phyloP scores from a whole-genome alignment of 2,113 vertebrate species.

The Poeciliopsis prolifica region DNA sequence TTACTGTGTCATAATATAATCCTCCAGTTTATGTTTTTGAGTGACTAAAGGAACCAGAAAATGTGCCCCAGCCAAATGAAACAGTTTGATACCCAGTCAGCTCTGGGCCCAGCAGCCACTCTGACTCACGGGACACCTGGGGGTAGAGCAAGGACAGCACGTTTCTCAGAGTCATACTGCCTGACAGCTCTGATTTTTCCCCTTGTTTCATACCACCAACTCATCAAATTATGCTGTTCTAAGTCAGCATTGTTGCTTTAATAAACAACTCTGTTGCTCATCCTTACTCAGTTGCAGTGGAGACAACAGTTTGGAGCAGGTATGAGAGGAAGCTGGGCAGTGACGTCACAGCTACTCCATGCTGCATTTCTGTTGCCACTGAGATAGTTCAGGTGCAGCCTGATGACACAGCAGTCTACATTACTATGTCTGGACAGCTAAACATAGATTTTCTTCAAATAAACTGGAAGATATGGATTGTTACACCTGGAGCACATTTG shows the following conservation, averaged over 20 bases:
- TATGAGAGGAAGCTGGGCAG: constrained; percentile 45
- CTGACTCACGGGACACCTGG: constrained; percentile 39
- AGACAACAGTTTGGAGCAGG: constrained; percentile 46
- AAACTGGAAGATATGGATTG: constrained; percentile 15
- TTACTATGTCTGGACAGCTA: constrained; percentile 11
- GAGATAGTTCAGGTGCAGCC: constrained; percentile 55
- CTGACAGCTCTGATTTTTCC: not conserved
- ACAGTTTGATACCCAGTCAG: constrained; percentile 6
- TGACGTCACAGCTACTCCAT: constrained; percentile 58
- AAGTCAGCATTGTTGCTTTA: constrained; percentile 44
- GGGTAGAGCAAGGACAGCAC: not conserved
- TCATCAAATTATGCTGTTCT: constrained; percentile 11
- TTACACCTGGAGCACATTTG: constrained; percentile 23
- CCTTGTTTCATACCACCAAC: not conserved
- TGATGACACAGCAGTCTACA: constrained; percentile 62
- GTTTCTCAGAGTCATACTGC: not conserved
- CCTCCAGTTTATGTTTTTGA: constrained; percentile 13
- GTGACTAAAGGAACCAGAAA: constrained; percentile 31
- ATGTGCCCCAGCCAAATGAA: constrained; percentile 5
- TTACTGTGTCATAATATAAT: constrained; percentile 35
- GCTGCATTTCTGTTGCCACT: constrained; percentile 35
- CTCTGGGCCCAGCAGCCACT: not conserved
- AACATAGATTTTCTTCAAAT: constrained; percentile 21
- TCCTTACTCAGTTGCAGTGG: constrained; percentile 53
- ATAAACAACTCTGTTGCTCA: constrained; percentile 42